Percentiles rank a stretch among this genome's conserved stretches.
These are phyloP conservation scores for Nothoprocta perdicaria DNA, from an alignment of 2,113 vertebrate species.

Conservation along the genomic window DNA sequence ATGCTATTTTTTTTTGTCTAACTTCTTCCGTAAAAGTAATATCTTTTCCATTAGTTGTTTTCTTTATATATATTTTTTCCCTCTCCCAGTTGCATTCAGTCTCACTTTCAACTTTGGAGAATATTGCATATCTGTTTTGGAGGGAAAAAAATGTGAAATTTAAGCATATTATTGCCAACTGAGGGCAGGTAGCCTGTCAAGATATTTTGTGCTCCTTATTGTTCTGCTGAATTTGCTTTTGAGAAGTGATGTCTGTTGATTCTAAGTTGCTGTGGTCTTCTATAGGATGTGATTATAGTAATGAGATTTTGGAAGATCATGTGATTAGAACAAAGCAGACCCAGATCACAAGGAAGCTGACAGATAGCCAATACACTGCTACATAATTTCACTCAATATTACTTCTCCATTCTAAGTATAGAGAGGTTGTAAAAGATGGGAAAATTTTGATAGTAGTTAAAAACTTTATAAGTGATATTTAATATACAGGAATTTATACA, in stretches of 20 bases:
- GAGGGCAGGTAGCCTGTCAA: neutral
- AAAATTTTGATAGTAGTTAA: neutral
- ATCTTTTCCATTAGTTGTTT: neutral
- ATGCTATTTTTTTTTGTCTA: neutral
- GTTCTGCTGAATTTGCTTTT: neutral
- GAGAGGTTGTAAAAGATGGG: neutral
- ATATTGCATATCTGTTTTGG: neutral
- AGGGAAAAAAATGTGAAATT: neutral
- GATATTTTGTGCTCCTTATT: neutral
- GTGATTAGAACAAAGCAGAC: neutral
- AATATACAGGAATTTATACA: neutral
- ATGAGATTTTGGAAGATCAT: neutral
- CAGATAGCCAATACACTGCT: neutral
- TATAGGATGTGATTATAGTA: neutral
- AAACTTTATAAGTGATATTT: neutral
- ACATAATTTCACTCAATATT: neutral
- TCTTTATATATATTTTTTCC: neutral
- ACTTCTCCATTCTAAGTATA: neutral
- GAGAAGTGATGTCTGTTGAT: rapidly evolving
- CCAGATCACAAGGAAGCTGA: neutral
- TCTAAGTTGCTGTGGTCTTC: neutral
- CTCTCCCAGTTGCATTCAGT: neutral
- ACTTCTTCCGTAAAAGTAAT: neutral
- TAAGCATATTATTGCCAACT: neutral
- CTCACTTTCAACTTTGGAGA: neutral